Percentiles rank a stretch among this genome's conserved stretches.
phyloP scores from a whole-genome alignment of 1,140 invertebrate genomes.

The Macrostomum lignano region DNA sequence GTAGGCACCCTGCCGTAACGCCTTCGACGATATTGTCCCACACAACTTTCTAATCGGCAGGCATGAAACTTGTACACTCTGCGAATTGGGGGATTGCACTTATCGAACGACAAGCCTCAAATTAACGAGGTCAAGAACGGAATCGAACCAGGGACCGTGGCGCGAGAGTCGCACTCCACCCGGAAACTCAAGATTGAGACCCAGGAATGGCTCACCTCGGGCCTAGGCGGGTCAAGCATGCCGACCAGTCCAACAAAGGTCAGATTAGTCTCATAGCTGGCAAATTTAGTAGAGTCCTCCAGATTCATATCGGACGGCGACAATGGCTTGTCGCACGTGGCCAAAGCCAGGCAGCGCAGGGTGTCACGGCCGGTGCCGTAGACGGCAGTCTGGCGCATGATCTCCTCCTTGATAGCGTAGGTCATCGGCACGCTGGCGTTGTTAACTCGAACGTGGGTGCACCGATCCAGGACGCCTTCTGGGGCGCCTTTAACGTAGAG shows the following conservation, averaged over 20 bases:
- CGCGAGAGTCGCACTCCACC: too few species aligned
- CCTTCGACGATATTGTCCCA: too few species aligned
- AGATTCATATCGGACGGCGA: constrained; percentile 62
- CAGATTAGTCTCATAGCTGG: constrained; percentile 77
- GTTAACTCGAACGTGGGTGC: constrained; percentile 76
- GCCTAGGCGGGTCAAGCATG: constrained; percentile 98
- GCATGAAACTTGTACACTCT: too few species aligned
- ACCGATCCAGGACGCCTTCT: constrained; percentile 85
- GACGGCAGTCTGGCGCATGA: constrained; percentile 61
- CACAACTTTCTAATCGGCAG: too few species aligned
- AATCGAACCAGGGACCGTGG: too few species aligned
- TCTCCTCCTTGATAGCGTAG: constrained; percentile 57
- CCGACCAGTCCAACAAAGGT: constrained; percentile 95
- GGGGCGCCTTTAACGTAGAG: constrained; percentile 78
- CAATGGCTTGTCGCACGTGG: constrained; percentile 68
- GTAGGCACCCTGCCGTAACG: too few species aligned
- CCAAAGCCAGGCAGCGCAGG: constrained; percentile 77
- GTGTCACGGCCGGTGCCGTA: constrained; percentile 94
- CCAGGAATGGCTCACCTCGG: too few species aligned
- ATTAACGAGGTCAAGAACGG: too few species aligned
- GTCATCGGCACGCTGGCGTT: constrained; percentile 69
- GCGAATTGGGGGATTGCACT: too few species aligned
- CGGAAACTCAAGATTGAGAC: too few species aligned
- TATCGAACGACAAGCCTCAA: too few species aligned
- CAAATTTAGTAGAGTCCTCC: constrained; percentile 77